Evolutionary conservation across 2,888 invertebrate species (phyloP).

Genomic region (Drosophila barbarae): DNA sequence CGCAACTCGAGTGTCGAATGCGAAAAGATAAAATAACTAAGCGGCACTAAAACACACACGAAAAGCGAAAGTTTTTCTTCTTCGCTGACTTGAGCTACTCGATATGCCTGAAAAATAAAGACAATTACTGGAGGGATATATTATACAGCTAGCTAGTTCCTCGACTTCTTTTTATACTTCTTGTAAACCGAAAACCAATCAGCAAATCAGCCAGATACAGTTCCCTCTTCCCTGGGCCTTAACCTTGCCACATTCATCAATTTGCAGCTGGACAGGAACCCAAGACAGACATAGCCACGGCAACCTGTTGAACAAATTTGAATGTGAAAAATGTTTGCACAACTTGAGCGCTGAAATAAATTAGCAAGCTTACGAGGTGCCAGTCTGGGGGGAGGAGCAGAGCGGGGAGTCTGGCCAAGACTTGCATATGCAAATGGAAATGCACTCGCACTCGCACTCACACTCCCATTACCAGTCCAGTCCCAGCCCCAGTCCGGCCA

Average conservation of each 20-base stretch:
- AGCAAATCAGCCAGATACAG: background rate
- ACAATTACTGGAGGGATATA: background rate
- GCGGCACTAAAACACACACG: background rate
- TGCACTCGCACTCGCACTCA: constrained; percentile 12
- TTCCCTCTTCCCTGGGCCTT: constrained; percentile 5
- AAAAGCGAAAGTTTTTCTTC: constrained; percentile 40
- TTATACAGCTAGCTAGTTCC: background rate
- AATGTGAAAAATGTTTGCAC: constrained; percentile 51
- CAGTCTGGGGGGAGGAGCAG: constrained; percentile 11
- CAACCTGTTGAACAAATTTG: constrained; percentile 52
- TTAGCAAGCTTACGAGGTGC: constrained; percentile 38
- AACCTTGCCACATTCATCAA: constrained; percentile 40
- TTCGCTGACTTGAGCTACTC: constrained; percentile 3
- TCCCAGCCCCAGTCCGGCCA: background rate
- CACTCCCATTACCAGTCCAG: constrained; percentile 6
- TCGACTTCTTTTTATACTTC: background rate
- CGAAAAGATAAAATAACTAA: constrained; percentile 21
- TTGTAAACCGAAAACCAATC: background rate
- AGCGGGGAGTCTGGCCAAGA: background rate
- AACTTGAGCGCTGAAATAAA: constrained; percentile 48
- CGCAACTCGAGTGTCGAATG: constrained; percentile 21
- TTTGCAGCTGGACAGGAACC: constrained; percentile 4
- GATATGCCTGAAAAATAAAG: constrained; percentile 11
- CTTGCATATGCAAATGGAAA: constrained; percentile 35
- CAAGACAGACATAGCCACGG: constrained; percentile 11